phyloP scores from a whole-genome alignment of 2,888 invertebrate genomes.

The Sipha maydis region DNA sequence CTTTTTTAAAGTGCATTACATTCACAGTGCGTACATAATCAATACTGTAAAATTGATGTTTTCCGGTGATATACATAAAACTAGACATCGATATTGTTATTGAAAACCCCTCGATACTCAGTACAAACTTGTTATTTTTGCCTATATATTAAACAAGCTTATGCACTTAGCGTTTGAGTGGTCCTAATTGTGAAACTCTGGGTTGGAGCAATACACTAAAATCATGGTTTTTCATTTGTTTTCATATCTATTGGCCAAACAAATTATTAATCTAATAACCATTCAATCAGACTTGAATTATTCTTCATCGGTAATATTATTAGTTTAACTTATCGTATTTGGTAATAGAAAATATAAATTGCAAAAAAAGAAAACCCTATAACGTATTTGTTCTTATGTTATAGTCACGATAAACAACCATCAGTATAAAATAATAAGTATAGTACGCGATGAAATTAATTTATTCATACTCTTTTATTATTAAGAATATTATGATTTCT shows the following conservation, averaged over 20 bases:
- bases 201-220: neutral
- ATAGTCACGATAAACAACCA: too few relatives aligned
- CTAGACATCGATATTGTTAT: neutral
- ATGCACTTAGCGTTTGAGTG: neutral
- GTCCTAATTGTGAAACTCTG: neutral
- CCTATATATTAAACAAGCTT: conserved; percentile 16
- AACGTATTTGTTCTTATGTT: too few relatives aligned
- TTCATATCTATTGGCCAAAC: neutral
- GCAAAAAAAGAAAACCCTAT: too few relatives aligned
- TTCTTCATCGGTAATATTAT: neutral
- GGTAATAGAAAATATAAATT: too few relatives aligned
- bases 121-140: conserved; percentile 6
- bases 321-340: too few relatives aligned
- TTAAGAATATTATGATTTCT: too few relatives aligned
- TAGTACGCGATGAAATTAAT: too few relatives aligned
- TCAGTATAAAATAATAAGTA: too few relatives aligned
- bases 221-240: neutral
- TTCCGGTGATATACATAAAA: neutral
- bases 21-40: neutral
- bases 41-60: neutral
- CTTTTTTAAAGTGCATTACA: neutral
- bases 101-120: conserved; percentile 3
- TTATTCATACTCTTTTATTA: too few relatives aligned
- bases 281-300: neutral
- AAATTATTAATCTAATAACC: neutral